These are phyloP conservation scores for Reticulitermes lucifugus DNA, from an alignment of 2,888 invertebrate genomes.

Conservation along the genomic window DNA sequence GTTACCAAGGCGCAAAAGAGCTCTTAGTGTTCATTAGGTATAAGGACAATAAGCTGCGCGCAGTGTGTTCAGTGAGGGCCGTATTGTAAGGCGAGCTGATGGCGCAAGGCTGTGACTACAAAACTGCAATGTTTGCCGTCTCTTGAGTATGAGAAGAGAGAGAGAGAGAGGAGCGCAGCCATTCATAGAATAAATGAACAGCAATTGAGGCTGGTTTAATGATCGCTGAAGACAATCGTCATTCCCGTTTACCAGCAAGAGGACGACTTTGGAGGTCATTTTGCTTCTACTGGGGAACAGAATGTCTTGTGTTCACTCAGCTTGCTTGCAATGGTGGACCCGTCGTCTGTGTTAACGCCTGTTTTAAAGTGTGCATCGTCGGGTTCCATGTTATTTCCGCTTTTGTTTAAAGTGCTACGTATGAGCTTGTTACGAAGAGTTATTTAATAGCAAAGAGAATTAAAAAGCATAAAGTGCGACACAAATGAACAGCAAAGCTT, in stretches of 20 bases:
- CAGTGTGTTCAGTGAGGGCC: not conserved
- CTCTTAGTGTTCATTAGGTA: not conserved
- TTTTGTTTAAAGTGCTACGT: not conserved
- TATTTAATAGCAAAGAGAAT: not conserved
- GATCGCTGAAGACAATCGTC: not conserved
- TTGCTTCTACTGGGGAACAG: not conserved
- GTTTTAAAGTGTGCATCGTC: not conserved
- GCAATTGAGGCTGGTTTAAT: constrained; percentile 1
- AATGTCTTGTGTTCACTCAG: not conserved
- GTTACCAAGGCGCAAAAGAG: not conserved
- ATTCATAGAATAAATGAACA: not conserved
- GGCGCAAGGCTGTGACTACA: no score
- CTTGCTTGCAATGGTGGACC: not conserved
- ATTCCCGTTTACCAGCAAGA: not conserved
- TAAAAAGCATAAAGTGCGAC: not conserved
- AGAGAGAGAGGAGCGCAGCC: not conserved
- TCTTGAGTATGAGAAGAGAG: no score
- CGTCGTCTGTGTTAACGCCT: not conserved
- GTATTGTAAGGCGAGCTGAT: no score
- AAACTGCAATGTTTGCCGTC: no score
- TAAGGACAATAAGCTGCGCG: not conserved
- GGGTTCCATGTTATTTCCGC: not conserved
- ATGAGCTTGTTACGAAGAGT: not conserved
- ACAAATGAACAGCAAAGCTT: no score
- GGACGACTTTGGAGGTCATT: not conserved